Conservation (phyloP, 92 coral and sea anemone genomes). For the Diadumene lineata region DNA sequence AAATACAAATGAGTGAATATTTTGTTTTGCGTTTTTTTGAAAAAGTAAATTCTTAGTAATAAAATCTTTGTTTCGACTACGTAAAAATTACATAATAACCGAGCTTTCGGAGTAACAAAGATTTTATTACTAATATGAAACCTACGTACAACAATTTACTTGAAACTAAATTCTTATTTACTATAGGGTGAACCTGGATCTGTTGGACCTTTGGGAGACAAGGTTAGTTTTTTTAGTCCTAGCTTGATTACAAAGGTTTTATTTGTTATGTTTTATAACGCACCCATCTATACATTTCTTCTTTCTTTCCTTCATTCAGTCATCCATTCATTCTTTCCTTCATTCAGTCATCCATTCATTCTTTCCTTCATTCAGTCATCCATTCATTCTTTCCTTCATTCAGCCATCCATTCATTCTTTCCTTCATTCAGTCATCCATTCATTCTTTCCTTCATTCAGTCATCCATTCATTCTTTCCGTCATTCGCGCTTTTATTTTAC, state of each 20-base stretch:
- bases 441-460: not conserved
- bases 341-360: no score
- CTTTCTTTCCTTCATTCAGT: not conserved
- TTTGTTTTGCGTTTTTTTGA: not conserved
- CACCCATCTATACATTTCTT: no score
- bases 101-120: no score
- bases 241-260: no score
- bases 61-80: no score
- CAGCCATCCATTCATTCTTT: not conserved
- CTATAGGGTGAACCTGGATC: constrained; percentile 48
- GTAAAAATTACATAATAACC: no score
- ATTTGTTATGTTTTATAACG: no score
- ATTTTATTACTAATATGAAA: no score
- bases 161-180: constrained; percentile 3
- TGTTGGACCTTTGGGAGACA: constrained; percentile 50
- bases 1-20: not conserved
- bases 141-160: no score
- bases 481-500: no score
- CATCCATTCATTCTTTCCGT: not conserved
- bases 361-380: no score
- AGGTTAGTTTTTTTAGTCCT: constrained; percentile 39
- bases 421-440: not conserved
- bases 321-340: no score
- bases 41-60: not conserved
- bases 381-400: not conserved